Evolutionary conservation across 2,888 invertebrate species (phyloP).

Genomic region (Drosophila paranaensis): DNA sequence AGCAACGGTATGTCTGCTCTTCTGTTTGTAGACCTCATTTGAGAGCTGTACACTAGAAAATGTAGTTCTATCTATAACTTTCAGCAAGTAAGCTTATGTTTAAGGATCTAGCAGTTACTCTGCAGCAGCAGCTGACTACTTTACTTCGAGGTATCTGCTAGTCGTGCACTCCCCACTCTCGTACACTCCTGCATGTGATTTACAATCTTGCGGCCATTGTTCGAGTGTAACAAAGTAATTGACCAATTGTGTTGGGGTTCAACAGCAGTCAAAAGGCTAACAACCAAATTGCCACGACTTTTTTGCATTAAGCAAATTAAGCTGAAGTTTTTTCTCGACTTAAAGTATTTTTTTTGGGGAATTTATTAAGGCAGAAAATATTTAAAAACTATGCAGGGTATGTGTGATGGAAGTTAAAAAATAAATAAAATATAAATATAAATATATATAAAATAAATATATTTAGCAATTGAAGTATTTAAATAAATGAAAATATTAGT

Average conservation of each 20-base stretch:
- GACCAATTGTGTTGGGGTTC: conserved; percentile 29
- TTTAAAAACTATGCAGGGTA: not conserved
- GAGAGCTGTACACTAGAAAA: not conserved
- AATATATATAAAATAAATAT: no score
- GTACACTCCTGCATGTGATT: not conserved
- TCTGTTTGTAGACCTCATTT: not conserved
- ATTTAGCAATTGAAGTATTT: not conserved
- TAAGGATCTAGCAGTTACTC: no score
- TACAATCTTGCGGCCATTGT: conserved; percentile 41
- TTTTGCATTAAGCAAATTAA: conserved; percentile 3
- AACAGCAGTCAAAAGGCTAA: not conserved
- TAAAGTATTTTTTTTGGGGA: not conserved
- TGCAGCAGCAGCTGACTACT: not conserved
- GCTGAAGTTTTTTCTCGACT: not conserved
- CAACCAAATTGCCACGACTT: conserved; percentile 1
- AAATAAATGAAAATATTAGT: not conserved
- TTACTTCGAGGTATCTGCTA: not conserved
- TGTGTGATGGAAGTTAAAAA: not conserved
- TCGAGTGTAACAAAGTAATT: conserved; percentile 46
- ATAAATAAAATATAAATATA: no score
- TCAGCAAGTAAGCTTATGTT: no score
- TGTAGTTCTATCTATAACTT: not conserved
- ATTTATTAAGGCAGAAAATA: not conserved
- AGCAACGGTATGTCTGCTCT: not conserved
- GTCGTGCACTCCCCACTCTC: not conserved